Evolutionary conservation across 2,888 invertebrate species (phyloP), one percentile per base, ranked within the genome.

Genomic region (Phragmatobia fuliginosa): DNA sequence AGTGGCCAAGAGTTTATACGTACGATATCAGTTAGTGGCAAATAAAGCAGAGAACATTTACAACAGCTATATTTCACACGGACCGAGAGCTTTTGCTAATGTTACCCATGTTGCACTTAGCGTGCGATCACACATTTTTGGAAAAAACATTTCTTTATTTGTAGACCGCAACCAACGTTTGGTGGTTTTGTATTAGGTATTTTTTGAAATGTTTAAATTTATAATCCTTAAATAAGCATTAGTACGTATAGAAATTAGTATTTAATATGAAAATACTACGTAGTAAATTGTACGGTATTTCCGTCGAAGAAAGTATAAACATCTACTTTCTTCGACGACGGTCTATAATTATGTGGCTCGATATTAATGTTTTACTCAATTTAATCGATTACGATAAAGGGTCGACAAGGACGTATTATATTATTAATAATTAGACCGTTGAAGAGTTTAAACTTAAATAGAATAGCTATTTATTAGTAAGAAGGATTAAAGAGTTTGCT

Each of bases 11-110:
- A 28, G 52, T 33, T 21, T 62, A 41, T 28, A 38, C 52, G 68
- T 41, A 63, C 32, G 41, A 25, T 25, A 33, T 63, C 62, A 62
- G 62, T 62, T 25, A 59, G 32, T 59, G 58, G 33, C 25, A 41
- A 14, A 31, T 68, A 52, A 38, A 59, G 16, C 14, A n/a, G 41
- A 3, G 21, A 18, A 31, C 45, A 58, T 45, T 36, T 68, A 64
- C 59, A 59, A 68, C 67, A 16, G 59, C 18, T 49, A 45, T 68
- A 63, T 63, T 59, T 63, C 45, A 59, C 63, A 49, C 59, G 21
- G 36, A 58, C 58, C 64, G 21, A 68, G 58, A 60, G 67, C 36
- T 67, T 61, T 70, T 73, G 67, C 74, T 74, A 62, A 66, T 62
- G 33, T 62, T 62, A 45, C 21, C 18, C 52, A 52, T n/a, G n/a